Base-by-base conservation (phyloP, 1,140 invertebrate species). In the Antheraea pernyi region DNA sequence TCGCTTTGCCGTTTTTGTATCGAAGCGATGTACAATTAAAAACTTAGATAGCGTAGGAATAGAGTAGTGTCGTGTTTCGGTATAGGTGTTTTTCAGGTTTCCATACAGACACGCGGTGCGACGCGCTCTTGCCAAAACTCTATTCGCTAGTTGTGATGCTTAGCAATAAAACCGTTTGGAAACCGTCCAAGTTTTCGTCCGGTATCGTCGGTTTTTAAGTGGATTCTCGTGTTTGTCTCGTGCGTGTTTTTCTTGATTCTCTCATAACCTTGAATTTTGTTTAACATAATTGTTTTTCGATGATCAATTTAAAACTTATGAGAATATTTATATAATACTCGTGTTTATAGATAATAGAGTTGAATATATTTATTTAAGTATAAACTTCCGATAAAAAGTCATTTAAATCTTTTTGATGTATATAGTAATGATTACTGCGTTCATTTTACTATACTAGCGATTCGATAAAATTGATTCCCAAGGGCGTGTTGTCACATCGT, bases 111-210 rank as follows among this genome's bases (percentile, higher is more conserved):
- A 67, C 18, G 62, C 39, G 30, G 8, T 16, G 7, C 39, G 39
- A 11, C 46, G 46, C 13, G 74, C 1, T 30, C 22, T 30, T 76
- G 74, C 74, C 75, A 78, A 67, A 75, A 66, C 65, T 48, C 65
- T 67, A 73, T 71, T 73, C 67, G 73, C 71, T 59, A 30, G 39
- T 9, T 42, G 39, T 42, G 59, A 68, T 75, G 72, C 77, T 74
- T 78, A 77, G 73, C 59, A 70, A 80, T 80, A 78, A 74, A 60
- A 72, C 4, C 19, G 68, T 30, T 69, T 82, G 78, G 80, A 75
- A 65, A 1, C 48, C 59, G 63, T 80, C 78, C 80, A 82, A 78
- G 8, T 65, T 22, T 48, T 58, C 58, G 22, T 22, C 59, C 48
- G 59, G 46, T 53, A 53, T 67, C 65, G 64, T 67, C 72, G 19